Base-by-base conservation (phyloP, 2,888 invertebrate genomes). In the Hirtodrosophila cameraria region DNA sequence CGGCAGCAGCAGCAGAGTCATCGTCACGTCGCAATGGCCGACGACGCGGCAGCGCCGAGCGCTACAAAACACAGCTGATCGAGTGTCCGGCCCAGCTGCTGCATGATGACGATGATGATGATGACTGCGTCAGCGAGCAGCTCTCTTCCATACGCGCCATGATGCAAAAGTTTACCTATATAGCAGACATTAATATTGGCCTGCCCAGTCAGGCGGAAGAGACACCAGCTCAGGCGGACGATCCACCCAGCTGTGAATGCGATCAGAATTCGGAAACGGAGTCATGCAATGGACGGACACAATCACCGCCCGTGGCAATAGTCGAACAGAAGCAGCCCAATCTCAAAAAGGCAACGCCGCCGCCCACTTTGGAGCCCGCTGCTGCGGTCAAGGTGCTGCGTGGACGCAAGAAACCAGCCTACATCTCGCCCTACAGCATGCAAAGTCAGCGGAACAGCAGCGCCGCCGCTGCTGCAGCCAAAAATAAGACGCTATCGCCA, bases 31-130 rank as follows among this genome's bases (percentile, higher is more conserved):
- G 57, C 0, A 57, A 68, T 33, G 87, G 72, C 1, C 62, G 87
- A 3, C 49, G 88, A 20, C 75, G 88, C 3, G 74, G 79, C 59
- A 86, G 82, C 65, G 93, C 94, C 4, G 96, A 96, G 41, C 92
- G 96, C 45, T 96, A 94, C 88, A 93, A 94, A 77, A 96, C 96
- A 1, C 93, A 94, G 78, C 95, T 95, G 0, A 90, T 95, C 13
- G 70, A 79, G 9, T 90, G 81, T 53, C 86, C 86, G 0, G 48
- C 36, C 3, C 63, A 70, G 3, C 39, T 74, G 43, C 25, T 84
- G 36, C 64, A 72, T 4, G 33, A 31, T 3, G 81, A 75, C 20
- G 83, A 87, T 33, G 62, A 72, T 5, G 33, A 31, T 2, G 81
- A 75, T 20, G 83, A 87, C 18, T 73, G 50, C 23, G 18, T 58